These are phyloP conservation scores for Thaumatotibia leucotreta DNA, from an alignment of 1,140 invertebrate genomes.

Conservation along the genomic window DNA sequence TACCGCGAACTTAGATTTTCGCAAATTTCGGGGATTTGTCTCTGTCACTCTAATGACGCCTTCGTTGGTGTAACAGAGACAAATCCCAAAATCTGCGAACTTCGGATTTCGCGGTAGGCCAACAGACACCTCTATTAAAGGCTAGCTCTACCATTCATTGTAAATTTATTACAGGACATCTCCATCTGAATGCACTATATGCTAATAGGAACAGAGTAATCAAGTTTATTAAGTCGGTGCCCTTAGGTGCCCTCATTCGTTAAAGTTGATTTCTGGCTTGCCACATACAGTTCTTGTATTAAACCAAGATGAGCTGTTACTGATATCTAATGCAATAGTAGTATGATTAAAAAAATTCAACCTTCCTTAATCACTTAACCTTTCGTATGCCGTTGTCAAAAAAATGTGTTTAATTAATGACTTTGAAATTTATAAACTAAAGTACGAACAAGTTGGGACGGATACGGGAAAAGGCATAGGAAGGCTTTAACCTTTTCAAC, in stretches of 20 bases:
- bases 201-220: slow-evolving; percentile 27
- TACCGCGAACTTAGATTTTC: no score
- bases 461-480: no score
- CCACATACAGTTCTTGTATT: not conserved
- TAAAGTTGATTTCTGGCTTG: not conserved
- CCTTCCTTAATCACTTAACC: no score
- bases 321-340: no score
- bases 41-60: no score
- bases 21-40: no score
- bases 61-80: not conserved
- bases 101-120: not conserved
- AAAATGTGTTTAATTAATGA: no score
- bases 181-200: slow-evolving; percentile 35
- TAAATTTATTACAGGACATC: slow-evolving; percentile 37
- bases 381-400: no score
- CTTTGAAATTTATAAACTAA: no score
- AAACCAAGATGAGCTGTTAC: not conserved
- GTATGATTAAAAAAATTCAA: no score
- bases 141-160: slow-evolving; percentile 22
- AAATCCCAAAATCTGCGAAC: not conserved
- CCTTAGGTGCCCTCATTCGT: slow-evolving; percentile 18
- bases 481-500: no score
- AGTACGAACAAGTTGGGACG: no score
- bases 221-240: slow-evolving; percentile 25
- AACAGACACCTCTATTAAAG: slow-evolving; percentile 12